Conservation (phyloP, 2,888 invertebrate species). For the Myopa testacea region DNA sequence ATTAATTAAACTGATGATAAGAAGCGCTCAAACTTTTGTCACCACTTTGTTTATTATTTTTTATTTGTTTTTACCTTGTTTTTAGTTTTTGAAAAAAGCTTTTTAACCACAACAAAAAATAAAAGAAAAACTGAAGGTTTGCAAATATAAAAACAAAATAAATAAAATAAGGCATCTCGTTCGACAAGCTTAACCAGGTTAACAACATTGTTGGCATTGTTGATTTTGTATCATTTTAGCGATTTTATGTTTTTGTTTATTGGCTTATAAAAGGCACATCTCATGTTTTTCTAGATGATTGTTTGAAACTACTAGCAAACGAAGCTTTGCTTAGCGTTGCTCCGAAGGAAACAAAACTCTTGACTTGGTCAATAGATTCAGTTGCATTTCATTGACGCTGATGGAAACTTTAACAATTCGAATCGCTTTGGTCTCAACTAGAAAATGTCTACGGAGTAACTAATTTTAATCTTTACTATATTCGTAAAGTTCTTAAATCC, state of each 20-base stretch:
- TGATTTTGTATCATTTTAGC: slow-evolving; percentile 16
- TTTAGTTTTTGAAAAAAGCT: background rate
- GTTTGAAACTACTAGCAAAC: too few relatives aligned
- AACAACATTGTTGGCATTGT: background rate
- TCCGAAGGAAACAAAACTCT: background rate
- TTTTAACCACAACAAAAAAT: background rate
- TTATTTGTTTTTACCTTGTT: background rate
- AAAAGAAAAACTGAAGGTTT: background rate
- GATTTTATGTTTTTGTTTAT: background rate
- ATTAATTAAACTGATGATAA: slow-evolving; percentile 18
- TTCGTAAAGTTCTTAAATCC: background rate
- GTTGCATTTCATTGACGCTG: slow-evolving; percentile 47
- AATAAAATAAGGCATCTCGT: slow-evolving; percentile 10
- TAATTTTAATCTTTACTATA: background rate
- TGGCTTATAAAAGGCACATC: background rate
- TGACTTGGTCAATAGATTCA: slow-evolving; percentile 54
- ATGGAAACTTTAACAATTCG: slow-evolving; percentile 61
- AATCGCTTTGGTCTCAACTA: slow-evolving; percentile 53
- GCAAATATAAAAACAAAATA: slow-evolving; percentile 4
- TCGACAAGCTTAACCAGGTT: slow-evolving; percentile 27
- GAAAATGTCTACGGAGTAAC: slow-evolving; percentile 39
- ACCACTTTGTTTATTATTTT: background rate
- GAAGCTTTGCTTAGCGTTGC: too few relatives aligned
- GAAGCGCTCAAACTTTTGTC: background rate
- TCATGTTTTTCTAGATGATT: too few relatives aligned